Base-by-base conservation (phyloP, 2,888 invertebrate species). In the Parthenolecanium corni region DNA sequence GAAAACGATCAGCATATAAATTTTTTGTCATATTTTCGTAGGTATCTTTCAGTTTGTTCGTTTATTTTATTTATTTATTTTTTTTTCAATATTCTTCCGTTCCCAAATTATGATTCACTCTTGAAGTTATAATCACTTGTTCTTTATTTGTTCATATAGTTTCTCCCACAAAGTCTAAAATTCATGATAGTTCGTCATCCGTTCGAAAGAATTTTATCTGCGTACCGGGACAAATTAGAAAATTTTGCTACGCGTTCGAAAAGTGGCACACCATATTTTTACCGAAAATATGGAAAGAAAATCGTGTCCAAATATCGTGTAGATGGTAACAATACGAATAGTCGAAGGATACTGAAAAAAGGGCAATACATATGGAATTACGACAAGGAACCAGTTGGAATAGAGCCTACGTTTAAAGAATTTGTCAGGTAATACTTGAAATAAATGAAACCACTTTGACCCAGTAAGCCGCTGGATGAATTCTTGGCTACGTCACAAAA, bases 161-260 rank as follows among this genome's bases (percentile, higher is more conserved):
- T 38, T 25, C 36, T 52, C 11, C 20, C 38, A 14, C 9, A 18
- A 3, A 49, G 49, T 49, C 71, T 73, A 64, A 80, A 78, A 68
- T 72, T 80, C 42, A 66, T 81, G 49, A 76, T 81, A 44, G 80
- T 80, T n/a, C 73, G 81, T 11, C 79, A 81, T 69, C 81, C 82
- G 1, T 78, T 81, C 66, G 80, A 80, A 66, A 72, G 81, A 62
- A 68, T 81, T 31, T 70, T 81, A 23, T 81, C 81, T 3, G 81
- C 80, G 0, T 81, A 78, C 69, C 72, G 79, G 36, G 80, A 82
- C 69, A 82, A 81, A 65, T 40, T 63, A 16, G 63, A 63, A 31
- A 63, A 54, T 38, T 21, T 63, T 6, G 53, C 53, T 18, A 52
- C 46, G 14, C 54, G 63, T 18, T 31, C 46, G 21, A 54, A 52